Conservation (phyloP, 2,797 vertebrate genomes). For the Leptatherina wallacei region DNA sequence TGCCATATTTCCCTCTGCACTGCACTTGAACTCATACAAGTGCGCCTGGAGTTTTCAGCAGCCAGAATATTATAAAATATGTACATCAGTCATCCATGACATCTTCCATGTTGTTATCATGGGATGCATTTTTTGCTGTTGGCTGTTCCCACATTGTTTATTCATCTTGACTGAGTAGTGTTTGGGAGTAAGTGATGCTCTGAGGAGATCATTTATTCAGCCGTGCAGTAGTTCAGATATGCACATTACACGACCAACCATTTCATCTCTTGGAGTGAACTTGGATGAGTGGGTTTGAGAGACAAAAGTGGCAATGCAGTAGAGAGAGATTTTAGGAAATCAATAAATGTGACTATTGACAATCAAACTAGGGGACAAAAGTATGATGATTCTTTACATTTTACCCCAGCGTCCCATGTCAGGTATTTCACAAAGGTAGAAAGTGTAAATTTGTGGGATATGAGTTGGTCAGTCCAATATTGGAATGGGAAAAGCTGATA, state of each 20-base stretch:
- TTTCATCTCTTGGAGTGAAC: slow-evolving; percentile 37
- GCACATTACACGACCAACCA: slow-evolving; percentile 19
- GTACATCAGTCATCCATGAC: slow-evolving; percentile 33
- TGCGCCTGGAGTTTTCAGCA: slow-evolving; percentile 19
- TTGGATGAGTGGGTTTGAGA: slow-evolving; percentile 9
- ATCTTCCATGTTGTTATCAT: slow-evolving; percentile 41
- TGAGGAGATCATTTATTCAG: slow-evolving; percentile 53
- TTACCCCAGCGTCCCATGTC: background rate
- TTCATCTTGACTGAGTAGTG: slow-evolving; percentile 54
- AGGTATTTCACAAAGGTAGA: background rate
- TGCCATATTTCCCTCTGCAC: slow-evolving; percentile 28
- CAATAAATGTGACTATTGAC: background rate
- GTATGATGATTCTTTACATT: background rate
- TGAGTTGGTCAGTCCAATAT: slow-evolving; percentile 10
- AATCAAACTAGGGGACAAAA: background rate
- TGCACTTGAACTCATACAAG: slow-evolving; percentile 22
- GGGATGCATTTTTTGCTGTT: slow-evolving; percentile 39
- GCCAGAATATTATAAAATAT: slow-evolving; percentile 57
- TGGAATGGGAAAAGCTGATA: slow-evolving; percentile 2
- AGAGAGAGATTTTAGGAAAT: slow-evolving; percentile 14
- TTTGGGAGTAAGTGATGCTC: slow-evolving; percentile 54
- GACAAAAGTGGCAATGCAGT: background rate
- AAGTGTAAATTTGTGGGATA: background rate
- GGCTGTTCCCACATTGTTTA: slow-evolving; percentile 45
- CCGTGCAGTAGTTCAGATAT: slow-evolving; percentile 41